A percentile compares a stretch with the other conserved stretches of the same genome.
Evolutionary conservation across 1,140 invertebrate genomes (phyloP).

Genomic region (Mactra quadrangularis): DNA sequence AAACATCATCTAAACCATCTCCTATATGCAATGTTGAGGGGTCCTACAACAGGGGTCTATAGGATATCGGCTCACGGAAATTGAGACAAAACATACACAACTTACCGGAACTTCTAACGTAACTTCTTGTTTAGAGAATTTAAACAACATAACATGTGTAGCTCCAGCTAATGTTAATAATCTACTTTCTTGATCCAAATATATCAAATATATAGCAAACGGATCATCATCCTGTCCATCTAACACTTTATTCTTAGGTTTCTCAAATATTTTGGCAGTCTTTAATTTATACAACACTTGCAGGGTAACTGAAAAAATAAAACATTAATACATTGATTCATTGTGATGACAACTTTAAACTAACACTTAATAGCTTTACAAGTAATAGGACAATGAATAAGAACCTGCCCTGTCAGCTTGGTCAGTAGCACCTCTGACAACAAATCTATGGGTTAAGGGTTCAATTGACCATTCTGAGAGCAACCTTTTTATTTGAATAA

Average conservation of each 20-base stretch:
- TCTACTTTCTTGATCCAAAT: slow-evolving; percentile 96
- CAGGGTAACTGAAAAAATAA: slow-evolving; percentile 87
- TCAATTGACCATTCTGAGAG: no score
- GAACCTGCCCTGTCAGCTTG: no score
- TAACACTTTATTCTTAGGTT: slow-evolving; percentile 75
- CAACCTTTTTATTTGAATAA: no score
- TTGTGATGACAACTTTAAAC: neutral
- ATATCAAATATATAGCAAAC: slow-evolving; percentile 96
- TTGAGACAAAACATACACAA: neutral
- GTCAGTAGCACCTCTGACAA: no score
- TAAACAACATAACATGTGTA: slow-evolving; percentile 97
- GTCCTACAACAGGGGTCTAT: no score
- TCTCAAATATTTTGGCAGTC: slow-evolving; percentile 96
- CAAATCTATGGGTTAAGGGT: no score
- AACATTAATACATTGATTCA: neutral
- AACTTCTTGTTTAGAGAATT: slow-evolving; percentile 96
- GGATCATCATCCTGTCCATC: slow-evolving; percentile 90
- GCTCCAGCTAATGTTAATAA: slow-evolving; percentile 95
- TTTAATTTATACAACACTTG: slow-evolving; percentile 99
- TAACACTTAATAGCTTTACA: no score
- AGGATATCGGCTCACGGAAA: no score
- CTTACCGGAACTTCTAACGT: slow-evolving; percentile 93
- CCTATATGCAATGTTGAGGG: no score
- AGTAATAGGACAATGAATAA: no score
- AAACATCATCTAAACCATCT: no score